Conservation (phyloP, 2,797 vertebrate genomes). For the Eurystomus glaucurus region DNA sequence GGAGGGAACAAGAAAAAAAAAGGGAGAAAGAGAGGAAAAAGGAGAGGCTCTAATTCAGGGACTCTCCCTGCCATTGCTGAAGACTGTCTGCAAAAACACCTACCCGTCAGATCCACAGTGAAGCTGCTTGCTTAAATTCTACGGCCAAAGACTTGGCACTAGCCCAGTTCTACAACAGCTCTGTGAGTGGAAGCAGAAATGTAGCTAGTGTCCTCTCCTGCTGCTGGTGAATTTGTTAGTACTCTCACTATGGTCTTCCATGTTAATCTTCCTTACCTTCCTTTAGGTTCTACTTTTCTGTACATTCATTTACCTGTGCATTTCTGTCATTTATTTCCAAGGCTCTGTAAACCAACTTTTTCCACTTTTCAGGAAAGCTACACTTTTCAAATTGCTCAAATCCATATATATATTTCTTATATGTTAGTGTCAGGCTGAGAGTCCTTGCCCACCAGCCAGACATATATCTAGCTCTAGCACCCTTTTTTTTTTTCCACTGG, state of each 20-base stretch:
- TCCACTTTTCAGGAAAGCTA: background rate
- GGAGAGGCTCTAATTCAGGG: background rate
- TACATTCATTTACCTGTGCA: background rate
- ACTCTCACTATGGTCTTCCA: background rate
- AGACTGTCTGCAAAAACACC: background rate
- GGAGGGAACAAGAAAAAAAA: background rate
- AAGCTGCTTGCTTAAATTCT: background rate
- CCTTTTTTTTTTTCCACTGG: no score
- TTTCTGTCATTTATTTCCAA: background rate
- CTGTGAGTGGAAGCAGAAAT: background rate
- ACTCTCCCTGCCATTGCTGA: background rate
- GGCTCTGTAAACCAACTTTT: background rate
- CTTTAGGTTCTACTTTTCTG: background rate
- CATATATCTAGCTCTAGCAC: background rate
- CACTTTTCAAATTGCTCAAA: background rate
- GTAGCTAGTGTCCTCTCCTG: background rate
- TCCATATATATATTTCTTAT: background rate
- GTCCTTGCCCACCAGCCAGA: background rate
- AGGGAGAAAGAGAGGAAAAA: fast-evolving
- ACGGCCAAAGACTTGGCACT: background rate
- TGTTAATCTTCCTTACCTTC: background rate
- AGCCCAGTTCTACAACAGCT: background rate
- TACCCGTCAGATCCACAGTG: background rate
- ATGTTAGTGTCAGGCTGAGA: background rate
- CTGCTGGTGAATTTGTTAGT: background rate